Percentiles rank a stretch among this genome's conserved stretches.
Conservation (phyloP, 2,888 invertebrate species). For the Stenoptilia bipunctidactyla region DNA sequence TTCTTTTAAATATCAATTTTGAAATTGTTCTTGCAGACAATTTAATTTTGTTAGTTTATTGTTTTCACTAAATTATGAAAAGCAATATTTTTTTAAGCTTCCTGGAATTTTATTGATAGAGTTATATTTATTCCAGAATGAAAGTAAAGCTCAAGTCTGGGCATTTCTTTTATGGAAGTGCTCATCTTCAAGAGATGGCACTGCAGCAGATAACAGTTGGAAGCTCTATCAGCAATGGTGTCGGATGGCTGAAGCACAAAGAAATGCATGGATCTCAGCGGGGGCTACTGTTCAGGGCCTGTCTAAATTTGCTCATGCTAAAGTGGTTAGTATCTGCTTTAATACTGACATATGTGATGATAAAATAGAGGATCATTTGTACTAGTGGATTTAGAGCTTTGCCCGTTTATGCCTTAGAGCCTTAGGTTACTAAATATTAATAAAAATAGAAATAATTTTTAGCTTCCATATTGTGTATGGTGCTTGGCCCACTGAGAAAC, state of each 20-base stretch:
- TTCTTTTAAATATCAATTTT: too few relatives aligned
- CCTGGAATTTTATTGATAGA: too few relatives aligned
- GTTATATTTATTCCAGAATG: conserved; percentile 61
- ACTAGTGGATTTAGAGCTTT: not conserved
- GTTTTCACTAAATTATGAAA: too few relatives aligned
- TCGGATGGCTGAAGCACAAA: conserved; percentile 79
- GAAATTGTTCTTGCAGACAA: too few relatives aligned
- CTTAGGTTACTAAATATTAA: conserved; percentile 2
- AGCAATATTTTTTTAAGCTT: too few relatives aligned
- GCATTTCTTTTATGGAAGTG: conserved; percentile 86
- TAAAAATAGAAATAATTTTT: not conserved
- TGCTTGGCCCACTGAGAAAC: too few relatives aligned
- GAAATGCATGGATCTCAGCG: conserved; percentile 85
- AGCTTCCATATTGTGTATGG: too few relatives aligned
- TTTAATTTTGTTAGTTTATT: too few relatives aligned
- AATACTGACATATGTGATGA: not conserved
- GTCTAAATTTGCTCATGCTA: conserved; percentile 76
- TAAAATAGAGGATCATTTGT: too few relatives aligned
- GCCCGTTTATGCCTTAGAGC: too few relatives aligned
- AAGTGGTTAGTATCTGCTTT: conserved; percentile 64
- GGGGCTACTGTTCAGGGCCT: conserved; percentile 82
- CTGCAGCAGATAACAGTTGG: conserved; percentile 77
- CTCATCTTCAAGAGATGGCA: conserved; percentile 53
- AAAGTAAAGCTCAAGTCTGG: conserved; percentile 87
- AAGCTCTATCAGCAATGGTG: conserved; percentile 87